Evolutionary conservation across 1,140 invertebrate genomes (phyloP), one percentile per base, ranked within the genome.

Genomic region (Cataglyphis hispanica): DNA sequence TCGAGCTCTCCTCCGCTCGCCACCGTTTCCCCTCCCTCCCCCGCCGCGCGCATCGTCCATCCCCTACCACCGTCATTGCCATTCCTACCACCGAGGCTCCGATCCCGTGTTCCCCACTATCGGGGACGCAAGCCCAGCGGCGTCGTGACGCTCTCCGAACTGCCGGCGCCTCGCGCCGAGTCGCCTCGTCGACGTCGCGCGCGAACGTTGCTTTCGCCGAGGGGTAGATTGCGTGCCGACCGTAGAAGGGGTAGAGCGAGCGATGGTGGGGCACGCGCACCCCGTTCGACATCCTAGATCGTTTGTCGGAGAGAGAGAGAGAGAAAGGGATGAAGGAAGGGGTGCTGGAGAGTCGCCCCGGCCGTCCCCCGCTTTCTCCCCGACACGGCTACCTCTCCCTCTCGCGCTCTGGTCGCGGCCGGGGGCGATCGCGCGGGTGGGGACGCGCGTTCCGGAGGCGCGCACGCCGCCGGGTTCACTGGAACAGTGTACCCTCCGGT

Each of bases 401-500:
- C 58, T 76, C 56, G 53, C 43, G 25, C 31, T 63, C 11, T 50
- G 34, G 5, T 70, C 64, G n/a, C 27, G 61, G 50, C 25, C n/a
- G 16, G 46, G 13, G 27, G 43, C 22, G 43, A 58, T n/a, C 80
- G 31, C 56, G 72, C 46, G 78, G 88, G 87, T 84, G 89, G 89
- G 53, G 87, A 63, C 85, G 90, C 84, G 76, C 83, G 84, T 86
- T 86, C 84, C 31, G 50, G 87, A 74, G 87, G 84, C 84, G 46
- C 86, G 75, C 85, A 88, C 86, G 74, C 83, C 86, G 77, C 85
- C 90, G 92, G 93, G 94, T 95, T 95, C 94, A 95, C 94, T 95
- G 92, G 94, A 94, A 95, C 94, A 95, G 91, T 95, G 93, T 94
- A 94, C 93, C 92, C 94, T 94, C 90, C 89, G 87, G 93, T 93